Evolutionary conservation across 2,113 vertebrate genomes (phyloP).

Genomic region (Atractosteus spatula): DNA sequence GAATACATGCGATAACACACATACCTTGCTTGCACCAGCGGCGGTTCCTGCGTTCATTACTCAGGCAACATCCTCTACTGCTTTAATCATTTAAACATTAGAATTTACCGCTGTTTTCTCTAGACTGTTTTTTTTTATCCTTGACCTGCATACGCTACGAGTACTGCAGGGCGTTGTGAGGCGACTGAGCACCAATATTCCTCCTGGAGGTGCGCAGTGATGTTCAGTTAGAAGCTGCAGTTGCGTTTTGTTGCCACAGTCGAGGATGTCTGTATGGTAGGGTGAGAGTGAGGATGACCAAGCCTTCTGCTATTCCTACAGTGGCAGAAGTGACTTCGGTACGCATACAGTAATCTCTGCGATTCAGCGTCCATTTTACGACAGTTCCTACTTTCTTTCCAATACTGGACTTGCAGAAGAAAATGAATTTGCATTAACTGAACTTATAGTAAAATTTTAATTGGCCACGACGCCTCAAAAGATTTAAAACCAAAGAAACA

Average conservation of each 20-base stretch:
- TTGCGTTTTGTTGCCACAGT: not conserved
- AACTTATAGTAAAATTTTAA: too few relatives aligned
- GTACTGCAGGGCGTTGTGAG: constrained; percentile 1
- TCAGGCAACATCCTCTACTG: not conserved
- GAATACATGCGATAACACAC: not conserved
- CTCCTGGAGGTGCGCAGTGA: not conserved
- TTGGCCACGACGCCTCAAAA: too few relatives aligned
- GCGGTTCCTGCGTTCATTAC: not conserved
- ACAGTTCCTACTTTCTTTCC: too few relatives aligned
- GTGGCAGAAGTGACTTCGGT: too few relatives aligned
- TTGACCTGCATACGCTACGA: not conserved
- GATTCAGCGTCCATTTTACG: too few relatives aligned
- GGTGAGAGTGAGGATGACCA: not conserved
- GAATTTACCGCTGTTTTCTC: not conserved
- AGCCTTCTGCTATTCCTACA: not conserved
- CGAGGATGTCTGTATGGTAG: not conserved
- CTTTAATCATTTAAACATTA: not conserved
- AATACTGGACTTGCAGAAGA: too few relatives aligned
- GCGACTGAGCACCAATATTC: not conserved
- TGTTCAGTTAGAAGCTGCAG: not conserved
- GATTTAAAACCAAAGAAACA: too few relatives aligned
- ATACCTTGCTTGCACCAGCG: constrained; percentile 6
- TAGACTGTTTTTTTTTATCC: not conserved
- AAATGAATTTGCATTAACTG: too few relatives aligned
- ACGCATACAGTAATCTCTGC: too few relatives aligned